A percentile compares a stretch with the other conserved stretches of the same genome.
phyloP scores from a whole-genome alignment of 2,888 invertebrate genomes.

The Drosophila monieri region DNA sequence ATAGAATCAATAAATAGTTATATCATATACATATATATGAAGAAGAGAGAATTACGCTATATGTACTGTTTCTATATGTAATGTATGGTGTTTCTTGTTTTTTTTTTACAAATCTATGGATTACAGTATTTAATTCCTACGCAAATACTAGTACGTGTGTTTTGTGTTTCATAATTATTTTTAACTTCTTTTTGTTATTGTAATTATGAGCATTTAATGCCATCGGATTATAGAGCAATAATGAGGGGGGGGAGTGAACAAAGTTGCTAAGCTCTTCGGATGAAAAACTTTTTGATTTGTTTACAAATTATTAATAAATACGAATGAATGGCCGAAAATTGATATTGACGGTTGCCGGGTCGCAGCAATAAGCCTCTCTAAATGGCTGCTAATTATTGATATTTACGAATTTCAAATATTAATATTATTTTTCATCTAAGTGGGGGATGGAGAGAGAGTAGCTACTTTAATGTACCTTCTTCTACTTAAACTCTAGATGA shows the following conservation, averaged over 20 bases:
- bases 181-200: conserved; percentile 16
- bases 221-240: conserved; percentile 31
- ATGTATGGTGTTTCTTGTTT: conserved; percentile 19
- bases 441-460: not conserved
- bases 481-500: conserved; percentile 20
- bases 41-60: conserved; percentile 29
- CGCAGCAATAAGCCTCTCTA: conserved; percentile 23
- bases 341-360: conserved; percentile 12
- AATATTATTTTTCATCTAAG: conserved; percentile 1
- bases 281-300: conserved; percentile 36
- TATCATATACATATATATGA: conserved; percentile 25
- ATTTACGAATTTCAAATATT: conserved; percentile 6
- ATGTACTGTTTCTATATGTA: conserved; percentile 19
- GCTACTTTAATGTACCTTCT: conserved; percentile 7
- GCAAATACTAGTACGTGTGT: conserved; percentile 17
- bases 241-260: conserved; percentile 11
- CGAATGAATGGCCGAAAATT: conserved; percentile 23
- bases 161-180: conserved; percentile 23
- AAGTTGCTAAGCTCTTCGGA: conserved; percentile 35
- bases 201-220: conserved; percentile 48
- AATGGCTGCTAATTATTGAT: conserved; percentile 33
- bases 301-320: conserved; percentile 26
- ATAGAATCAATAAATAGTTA: conserved; percentile 32
- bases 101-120: conserved; percentile 31
- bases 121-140: conserved; percentile 37